Base-by-base conservation (phyloP, 2,797 vertebrate genomes). In the Dallia pectoralis region DNA sequence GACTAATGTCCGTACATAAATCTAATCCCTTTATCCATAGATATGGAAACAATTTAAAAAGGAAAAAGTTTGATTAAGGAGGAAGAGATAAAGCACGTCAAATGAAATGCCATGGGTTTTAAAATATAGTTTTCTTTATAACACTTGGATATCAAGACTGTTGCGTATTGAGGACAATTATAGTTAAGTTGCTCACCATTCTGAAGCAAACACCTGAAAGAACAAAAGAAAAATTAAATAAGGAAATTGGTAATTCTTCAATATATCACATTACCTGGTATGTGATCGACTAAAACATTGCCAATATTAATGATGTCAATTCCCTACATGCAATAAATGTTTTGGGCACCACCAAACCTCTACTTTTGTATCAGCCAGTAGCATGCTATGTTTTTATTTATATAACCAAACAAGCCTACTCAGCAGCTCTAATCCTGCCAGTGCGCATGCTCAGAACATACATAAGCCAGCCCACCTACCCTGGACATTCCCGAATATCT, bases 141-240 rank as follows among this genome's bases (percentile, higher is more conserved):
- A 15, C 19, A 51, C 18, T 51, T 51, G 16, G 9, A 12, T 56
- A n/a, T 56, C 1, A 6, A 44, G 2, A 8, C n/a, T 47, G 14
- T 59, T 9, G 25, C 49, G 9, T 48, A 12, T 40, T 47, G 15
- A 36, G 59, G 4, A 51, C 4, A 19, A 40, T 66, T 11, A 6
- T 7, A 22, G 25, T 59, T 4, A 65, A 8, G 61, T 62, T 36
- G 44, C 96, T 97, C 92, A 97, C 96, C 96, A 97, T 96, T 91
- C 96, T 93, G 94, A 97, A 97, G 87, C 95, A 97, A 78, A 97
- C 96, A 82, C 95, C 96, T 97, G 86, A 73, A 89, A 89, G 79
- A 77, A 27, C 86, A 70, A 48, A 73, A 19, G 80, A 82, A 79
- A 71, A 30, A 27, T 40, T 22, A n/a, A 25, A 27, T 56, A 1